phyloP scores from a whole-genome alignment of 1,140 invertebrate genomes.

The Leptinotarsa lineolata region DNA sequence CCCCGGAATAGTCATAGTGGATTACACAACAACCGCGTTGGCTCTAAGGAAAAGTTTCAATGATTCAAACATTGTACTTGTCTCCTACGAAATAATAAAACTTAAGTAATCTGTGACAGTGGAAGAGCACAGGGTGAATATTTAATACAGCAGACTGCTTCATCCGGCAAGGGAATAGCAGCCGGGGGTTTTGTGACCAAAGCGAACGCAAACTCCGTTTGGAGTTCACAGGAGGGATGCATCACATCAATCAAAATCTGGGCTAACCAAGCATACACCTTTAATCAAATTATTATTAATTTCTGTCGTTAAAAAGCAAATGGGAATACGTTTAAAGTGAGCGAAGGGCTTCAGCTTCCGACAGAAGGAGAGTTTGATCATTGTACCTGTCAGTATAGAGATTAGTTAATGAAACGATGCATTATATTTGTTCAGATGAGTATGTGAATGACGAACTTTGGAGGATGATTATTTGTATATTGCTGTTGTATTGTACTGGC shows the following conservation, averaged over 20 bases:
- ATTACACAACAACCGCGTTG: too few relatives aligned
- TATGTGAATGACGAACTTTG: background rate
- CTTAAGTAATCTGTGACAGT: conserved; percentile 16
- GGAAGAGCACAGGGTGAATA: conserved; percentile 20
- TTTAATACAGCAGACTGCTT: conserved; percentile 22
- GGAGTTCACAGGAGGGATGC: background rate
- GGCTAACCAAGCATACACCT: conserved; percentile 19
- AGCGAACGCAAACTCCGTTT: background rate
- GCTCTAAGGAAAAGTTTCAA: conserved; percentile 6
- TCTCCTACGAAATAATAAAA: conserved; percentile 21
- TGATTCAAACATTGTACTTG: background rate
- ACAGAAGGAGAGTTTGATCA: conserved; percentile 9
- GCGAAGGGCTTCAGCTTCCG: background rate
- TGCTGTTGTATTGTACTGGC: too few relatives aligned
- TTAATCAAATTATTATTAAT: conserved; percentile 23
- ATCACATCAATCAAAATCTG: conserved; percentile 16
- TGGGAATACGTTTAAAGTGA: conserved; percentile 1
- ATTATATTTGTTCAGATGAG: background rate
- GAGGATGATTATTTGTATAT: too few relatives aligned
- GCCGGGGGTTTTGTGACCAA: background rate
- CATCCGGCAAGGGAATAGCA: conserved; percentile 17
- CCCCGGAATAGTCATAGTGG: too few relatives aligned
- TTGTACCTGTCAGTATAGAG: conserved; percentile 12
- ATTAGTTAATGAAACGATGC: conserved; percentile 14
- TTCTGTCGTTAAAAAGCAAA: conserved; percentile 22